phyloP scores from a whole-genome alignment of 2,797 vertebrate genomes.

The Molossus alvarezi region DNA sequence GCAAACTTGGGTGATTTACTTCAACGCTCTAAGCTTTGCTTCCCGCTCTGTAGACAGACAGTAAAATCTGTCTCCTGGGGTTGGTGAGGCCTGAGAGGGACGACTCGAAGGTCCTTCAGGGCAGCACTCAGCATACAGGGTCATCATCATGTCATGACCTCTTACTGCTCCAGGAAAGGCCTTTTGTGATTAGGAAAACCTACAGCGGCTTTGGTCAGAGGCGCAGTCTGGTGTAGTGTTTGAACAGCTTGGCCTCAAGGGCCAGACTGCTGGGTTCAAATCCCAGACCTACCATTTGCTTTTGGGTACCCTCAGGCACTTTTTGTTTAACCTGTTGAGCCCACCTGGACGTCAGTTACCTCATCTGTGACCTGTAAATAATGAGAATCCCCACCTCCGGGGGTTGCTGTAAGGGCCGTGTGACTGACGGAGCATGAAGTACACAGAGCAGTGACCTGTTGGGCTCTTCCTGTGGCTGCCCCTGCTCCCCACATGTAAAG shows the following conservation, averaged over 20 bases:
- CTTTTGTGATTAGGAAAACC: background rate
- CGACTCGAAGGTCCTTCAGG: background rate
- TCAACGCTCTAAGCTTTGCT: background rate
- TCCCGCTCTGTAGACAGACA: background rate
- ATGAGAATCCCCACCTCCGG: background rate
- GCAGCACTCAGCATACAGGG: too few species aligned
- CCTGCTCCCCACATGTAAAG: background rate
- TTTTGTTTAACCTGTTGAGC: background rate
- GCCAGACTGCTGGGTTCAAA: background rate
- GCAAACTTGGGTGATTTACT: slow-evolving; percentile 35
- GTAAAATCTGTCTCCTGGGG: background rate
- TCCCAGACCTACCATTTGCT: background rate
- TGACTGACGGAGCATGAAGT: background rate
- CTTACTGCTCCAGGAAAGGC: background rate
- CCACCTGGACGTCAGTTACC: background rate
- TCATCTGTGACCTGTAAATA: background rate
- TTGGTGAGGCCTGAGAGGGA: background rate
- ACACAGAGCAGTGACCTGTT: background rate
- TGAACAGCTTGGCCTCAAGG: background rate
- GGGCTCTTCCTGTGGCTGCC: background rate
- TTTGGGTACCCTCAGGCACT: background rate
- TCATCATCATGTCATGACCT: background rate
- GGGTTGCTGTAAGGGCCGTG: background rate
- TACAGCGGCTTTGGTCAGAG: background rate
- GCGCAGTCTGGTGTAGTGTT: background rate